Percentiles rank a stretch among this genome's conserved stretches.
These are phyloP conservation scores for Phaethon lepturus DNA, from an alignment of 2,113 vertebrate genomes.

Conservation along the genomic window DNA sequence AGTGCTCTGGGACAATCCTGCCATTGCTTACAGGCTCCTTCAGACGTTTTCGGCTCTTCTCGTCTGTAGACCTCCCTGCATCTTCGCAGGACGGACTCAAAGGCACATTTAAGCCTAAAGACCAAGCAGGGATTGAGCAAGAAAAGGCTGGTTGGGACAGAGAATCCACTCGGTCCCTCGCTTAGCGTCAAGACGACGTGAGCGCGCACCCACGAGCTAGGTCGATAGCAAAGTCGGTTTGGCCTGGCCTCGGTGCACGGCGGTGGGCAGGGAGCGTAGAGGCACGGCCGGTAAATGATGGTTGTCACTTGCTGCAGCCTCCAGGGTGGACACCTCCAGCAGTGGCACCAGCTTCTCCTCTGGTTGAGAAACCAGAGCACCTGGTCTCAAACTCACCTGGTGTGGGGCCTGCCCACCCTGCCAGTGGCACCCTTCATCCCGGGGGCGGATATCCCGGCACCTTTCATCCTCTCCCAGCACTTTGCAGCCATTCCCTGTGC, in stretches of 20 bases:
- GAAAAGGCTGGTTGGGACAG: neutral
- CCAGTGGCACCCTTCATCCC: neutral
- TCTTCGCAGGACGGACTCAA: neutral
- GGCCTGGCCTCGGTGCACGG: rapidly evolving
- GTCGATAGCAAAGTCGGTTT: rapidly evolving
- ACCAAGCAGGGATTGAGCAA: neutral
- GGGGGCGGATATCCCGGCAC: rapidly evolving
- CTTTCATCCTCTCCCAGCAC: neutral
- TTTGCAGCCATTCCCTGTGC: neutral
- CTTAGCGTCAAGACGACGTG: neutral
- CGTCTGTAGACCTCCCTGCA: neutral
- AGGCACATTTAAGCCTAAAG: neutral
- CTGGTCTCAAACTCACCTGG: neutral
- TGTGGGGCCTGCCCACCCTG: rapidly evolving
- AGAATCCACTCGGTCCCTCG: neutral
- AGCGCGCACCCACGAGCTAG: rapidly evolving
- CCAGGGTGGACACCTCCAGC: neutral
- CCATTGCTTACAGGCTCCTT: neutral
- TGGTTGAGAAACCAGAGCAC: neutral
- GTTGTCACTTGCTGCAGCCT: neutral
- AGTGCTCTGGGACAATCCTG: neutral
- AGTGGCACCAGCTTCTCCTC: neutral
- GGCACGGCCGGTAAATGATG: neutral
- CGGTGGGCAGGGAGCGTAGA: rapidly evolving
- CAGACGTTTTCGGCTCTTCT: neutral